Evolutionary conservation across 1,140 invertebrate genomes (phyloP).

Genomic region (Philopotamus ludificatus): DNA sequence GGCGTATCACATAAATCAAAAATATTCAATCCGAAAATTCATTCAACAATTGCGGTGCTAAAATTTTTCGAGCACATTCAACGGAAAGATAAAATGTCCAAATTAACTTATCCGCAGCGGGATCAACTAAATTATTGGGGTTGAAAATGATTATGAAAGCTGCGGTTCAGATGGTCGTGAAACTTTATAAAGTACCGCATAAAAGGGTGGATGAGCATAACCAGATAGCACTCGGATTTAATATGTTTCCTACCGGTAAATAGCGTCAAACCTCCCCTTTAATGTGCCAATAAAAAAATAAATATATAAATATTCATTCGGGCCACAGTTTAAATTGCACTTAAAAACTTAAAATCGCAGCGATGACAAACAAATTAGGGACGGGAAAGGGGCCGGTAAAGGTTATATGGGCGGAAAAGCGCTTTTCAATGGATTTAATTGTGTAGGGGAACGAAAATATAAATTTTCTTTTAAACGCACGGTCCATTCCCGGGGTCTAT

Average conservation of each 20-base stretch:
- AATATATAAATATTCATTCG: conserved; percentile 16
- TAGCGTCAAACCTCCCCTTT: conserved; percentile 1
- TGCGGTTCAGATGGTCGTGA: neutral
- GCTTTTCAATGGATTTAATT: too few relatives aligned
- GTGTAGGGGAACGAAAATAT: too few relatives aligned
- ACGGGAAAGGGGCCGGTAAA: neutral
- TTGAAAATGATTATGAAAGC: conserved; percentile 24
- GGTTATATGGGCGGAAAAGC: conserved; percentile 7
- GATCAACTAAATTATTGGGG: conserved; percentile 18
- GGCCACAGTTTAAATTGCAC: neutral
- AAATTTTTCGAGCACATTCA: conserved; percentile 13
- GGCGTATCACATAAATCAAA: too few relatives aligned
- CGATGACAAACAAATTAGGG: neutral
- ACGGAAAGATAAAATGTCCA: neutral
- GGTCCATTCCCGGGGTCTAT: too few relatives aligned
- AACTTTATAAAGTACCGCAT: conserved; percentile 4
- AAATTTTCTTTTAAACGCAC: too few relatives aligned
- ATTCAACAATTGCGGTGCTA: too few relatives aligned
- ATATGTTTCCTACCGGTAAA: conserved; percentile 19
- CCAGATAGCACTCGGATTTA: neutral
- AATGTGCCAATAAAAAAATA: conserved; percentile 26
- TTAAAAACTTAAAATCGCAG: neutral
- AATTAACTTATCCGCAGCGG: conserved; percentile 8
- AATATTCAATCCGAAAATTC: too few relatives aligned
- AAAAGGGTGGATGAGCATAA: neutral